Conservation (phyloP, 30 jellyfish, hydroid and myxozoan genomes). For the Hydra vulgaris region DNA sequence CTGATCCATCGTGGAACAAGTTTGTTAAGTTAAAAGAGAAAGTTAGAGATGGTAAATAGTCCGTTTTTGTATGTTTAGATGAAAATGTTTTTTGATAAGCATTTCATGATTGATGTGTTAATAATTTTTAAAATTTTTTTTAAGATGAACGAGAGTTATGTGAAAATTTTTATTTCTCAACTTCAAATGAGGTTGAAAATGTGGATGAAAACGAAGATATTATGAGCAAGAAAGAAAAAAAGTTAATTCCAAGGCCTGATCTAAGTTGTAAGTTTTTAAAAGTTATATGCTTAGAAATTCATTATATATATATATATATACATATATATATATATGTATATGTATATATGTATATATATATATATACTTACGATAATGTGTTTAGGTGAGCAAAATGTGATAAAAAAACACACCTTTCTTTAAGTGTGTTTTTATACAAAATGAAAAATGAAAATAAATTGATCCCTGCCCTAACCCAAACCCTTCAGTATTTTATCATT, state of each 20-base stretch:
- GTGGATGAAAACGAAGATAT: background rate
- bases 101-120: background rate
- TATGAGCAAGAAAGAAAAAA: background rate
- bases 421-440: no score
- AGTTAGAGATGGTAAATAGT: background rate
- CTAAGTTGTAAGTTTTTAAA: background rate
- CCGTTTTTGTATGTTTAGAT: background rate
- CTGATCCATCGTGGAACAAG: background rate
- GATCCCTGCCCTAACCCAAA: no score
- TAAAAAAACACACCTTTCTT: no score
- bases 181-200: background rate
- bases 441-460: no score
- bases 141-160: background rate
- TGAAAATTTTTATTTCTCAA: background rate
- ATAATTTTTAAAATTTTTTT: no score
- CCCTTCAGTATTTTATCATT: no score
- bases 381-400: no score
- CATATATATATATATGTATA: no score
- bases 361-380: background rate
- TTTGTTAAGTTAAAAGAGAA: background rate
- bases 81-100: background rate
- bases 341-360: no score
- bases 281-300: background rate
- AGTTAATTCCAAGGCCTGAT: background rate
- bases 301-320: no score